Evolutionary conservation across 2,113 vertebrate species (phyloP).

Genomic region (Myocastor coypus): DNA sequence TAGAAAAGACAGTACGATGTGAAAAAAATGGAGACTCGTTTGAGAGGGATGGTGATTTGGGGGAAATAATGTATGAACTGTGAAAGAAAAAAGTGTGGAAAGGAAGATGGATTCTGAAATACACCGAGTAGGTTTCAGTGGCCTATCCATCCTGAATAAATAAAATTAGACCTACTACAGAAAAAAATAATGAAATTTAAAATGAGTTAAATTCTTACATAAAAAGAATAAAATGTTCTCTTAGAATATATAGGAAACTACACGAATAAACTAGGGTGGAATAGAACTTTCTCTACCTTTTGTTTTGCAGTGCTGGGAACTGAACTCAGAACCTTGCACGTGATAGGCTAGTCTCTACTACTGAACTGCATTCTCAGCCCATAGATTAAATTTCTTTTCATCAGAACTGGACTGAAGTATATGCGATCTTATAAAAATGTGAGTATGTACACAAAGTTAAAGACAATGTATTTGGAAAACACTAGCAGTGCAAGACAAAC

Average conservation of each 20-base stretch:
- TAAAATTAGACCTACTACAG: slow-evolving; percentile 42
- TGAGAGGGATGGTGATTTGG: not conserved
- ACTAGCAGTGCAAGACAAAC: slow-evolving; percentile 44
- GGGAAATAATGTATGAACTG: slow-evolving; percentile 24
- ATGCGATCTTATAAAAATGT: slow-evolving; percentile 38
- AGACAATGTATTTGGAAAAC: slow-evolving; percentile 48
- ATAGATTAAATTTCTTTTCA: slow-evolving; percentile 25
- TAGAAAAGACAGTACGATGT: not conserved
- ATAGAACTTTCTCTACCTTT: not conserved
- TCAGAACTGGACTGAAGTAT: not conserved
- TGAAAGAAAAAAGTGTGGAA: slow-evolving; percentile 13
- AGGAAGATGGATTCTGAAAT: slow-evolving; percentile 12
- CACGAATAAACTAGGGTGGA: not conserved
- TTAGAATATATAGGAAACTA: slow-evolving; percentile 51
- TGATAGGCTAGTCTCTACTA: not conserved
- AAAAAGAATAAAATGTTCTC: slow-evolving; percentile 20
- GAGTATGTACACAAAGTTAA: slow-evolving; percentile 49
- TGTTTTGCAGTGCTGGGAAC: not conserved
- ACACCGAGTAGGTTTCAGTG: not conserved
- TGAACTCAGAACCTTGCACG: not conserved
- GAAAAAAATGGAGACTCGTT: not conserved
- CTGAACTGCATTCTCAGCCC: not conserved
- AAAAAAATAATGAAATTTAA: slow-evolving; percentile 54
- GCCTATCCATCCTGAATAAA: slow-evolving; percentile 32
- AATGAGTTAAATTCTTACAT: slow-evolving; percentile 7